Evolutionary conservation across 2,888 invertebrate species (phyloP), one percentile per base, ranked within the genome.

Genomic region (Raillietiella orientalis): DNA sequence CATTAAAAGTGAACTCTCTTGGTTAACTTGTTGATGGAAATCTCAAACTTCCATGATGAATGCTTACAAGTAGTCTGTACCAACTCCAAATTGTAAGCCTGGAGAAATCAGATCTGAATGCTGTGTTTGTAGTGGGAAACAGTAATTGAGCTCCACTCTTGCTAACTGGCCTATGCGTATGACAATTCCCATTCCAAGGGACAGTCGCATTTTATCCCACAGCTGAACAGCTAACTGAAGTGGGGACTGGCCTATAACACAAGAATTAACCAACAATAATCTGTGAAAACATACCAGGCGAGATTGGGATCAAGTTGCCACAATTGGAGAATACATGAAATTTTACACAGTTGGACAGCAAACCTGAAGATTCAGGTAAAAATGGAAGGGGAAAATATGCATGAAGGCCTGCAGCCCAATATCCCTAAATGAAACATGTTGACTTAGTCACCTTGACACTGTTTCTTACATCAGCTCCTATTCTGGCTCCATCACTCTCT

Each of bases 71-170:
- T 74, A 74, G 38, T 66, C 61, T 26, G 70, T 57, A 16, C 74
- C 75, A 35, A 77, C 59, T 17, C 77, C 79, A 41, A 77, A 62
- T 49, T 77, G 75, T 37, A 77, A 56, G 22, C 72, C 72, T 32
- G 58, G 57, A 26, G 58, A 50, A 28, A 55, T 36, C 35, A 46
- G 51, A 48, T 82, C 79, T 9, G 55, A 61, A 30, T 52, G 46
- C 34, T 57, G 53, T 32, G 58, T 58, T 24, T 52, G 49, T 28
- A 71, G 38, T 21, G 90, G 90, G 39, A 71, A 49, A 45, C 74
- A 71, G 51, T 90, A 82, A 55, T 90, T 93, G 27, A 96, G 58
- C 55, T 96, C 93, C 28, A 93, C 55, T 29, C 87, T 58, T n/a
- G 82, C 84, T 32, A 66, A 53, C 34, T 71, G 58, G 34, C 65